Evolutionary conservation across 2,797 vertebrate genomes (phyloP).

Genomic region (Schizothorax lantsangensis): DNA sequence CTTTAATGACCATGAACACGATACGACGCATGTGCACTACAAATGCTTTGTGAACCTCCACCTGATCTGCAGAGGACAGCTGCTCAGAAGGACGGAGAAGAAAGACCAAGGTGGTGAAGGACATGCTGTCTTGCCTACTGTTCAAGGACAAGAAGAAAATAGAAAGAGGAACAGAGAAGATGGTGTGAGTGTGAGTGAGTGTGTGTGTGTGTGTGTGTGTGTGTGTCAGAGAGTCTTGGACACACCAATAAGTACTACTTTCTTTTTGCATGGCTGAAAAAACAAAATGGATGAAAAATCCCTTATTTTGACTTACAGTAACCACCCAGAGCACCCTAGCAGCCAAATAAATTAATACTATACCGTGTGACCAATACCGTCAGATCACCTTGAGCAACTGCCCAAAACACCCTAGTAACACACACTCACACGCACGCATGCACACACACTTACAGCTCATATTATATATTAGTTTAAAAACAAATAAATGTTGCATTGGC

Average conservation of each 20-base stretch:
- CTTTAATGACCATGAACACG: background rate
- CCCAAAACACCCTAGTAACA: background rate
- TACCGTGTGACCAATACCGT: too few relatives aligned
- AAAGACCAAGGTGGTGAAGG: background rate
- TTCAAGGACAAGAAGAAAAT: background rate
- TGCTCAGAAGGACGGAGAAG: background rate
- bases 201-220: background rate
- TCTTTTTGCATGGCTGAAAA: background rate
- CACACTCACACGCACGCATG: too few relatives aligned
- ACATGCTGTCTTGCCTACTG: constrained; percentile 5
- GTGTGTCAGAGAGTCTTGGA: background rate
- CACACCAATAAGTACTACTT: background rate
- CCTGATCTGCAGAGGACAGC: constrained; percentile 2
- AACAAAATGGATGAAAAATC: too few relatives aligned
- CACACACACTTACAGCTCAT: background rate
- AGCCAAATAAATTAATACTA: too few relatives aligned
- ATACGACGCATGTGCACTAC: background rate
- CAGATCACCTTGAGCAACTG: background rate
- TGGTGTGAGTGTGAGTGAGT: background rate
- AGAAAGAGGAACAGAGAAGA: background rate
- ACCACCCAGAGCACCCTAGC: background rate
- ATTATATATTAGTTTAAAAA: background rate
- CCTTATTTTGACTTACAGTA: background rate
- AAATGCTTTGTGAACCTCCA: constrained; percentile 1
- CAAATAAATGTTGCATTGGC: background rate